A percentile compares a stretch with the other conserved stretches of the same genome.
Conservation (phyloP, 1,140 invertebrate species). For the Panagrolaimus sp. region DNA sequence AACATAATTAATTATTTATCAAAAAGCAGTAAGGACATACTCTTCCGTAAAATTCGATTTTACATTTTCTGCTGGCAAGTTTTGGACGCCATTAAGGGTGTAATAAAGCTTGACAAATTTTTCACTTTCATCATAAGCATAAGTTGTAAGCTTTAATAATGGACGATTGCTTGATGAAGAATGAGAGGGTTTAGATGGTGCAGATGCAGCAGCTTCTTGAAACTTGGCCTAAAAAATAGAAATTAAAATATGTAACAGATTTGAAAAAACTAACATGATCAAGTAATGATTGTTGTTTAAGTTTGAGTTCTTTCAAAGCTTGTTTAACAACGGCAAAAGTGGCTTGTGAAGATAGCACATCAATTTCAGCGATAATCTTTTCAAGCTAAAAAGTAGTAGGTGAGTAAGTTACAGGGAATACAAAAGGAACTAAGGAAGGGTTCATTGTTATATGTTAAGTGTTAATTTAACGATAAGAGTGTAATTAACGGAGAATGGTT, state of each 20-base stretch:
- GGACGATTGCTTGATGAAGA: background rate
- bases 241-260: background rate
- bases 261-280: background rate
- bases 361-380: background rate
- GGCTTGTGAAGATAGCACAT: background rate
- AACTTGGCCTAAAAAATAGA: background rate
- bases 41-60: conserved; percentile 32
- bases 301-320: background rate
- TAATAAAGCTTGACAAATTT: conserved; percentile 52
- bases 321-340: background rate
- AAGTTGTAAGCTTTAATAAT: conserved; percentile 16
- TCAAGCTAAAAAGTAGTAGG: background rate
- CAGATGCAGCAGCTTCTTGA: background rate
- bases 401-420: no score
- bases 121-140: conserved; percentile 50
- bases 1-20: background rate
- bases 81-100: conserved; percentile 37
- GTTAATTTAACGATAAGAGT: no score
- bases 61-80: conserved; percentile 28
- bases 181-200: background rate
- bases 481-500: no score
- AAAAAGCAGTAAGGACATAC: conserved; percentile 31
- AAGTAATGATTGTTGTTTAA: background rate
- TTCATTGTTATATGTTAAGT: no score
- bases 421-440: no score